Base-by-base conservation (phyloP, 2,113 vertebrate species). In the Greenwoodochromis staneri region DNA sequence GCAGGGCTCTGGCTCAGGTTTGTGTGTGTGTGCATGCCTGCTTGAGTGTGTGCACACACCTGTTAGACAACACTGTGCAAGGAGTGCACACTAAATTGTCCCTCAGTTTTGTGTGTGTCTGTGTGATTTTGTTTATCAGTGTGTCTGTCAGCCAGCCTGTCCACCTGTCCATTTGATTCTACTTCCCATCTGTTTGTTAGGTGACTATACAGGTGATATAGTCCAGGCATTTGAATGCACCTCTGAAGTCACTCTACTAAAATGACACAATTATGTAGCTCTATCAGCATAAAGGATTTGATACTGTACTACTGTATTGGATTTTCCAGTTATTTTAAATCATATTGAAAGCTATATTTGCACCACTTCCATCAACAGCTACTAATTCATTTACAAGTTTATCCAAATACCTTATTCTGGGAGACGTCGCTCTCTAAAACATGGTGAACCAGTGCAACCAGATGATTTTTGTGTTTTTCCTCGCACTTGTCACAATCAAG, bases 1-100 rank as follows among this genome's bases (percentile, higher is more conserved):
- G 57, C 54, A 36, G 90, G 91, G 91, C 88, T 94, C 88, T 91
- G 85, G 88, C 91, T 91, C 88, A 89, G 88, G 69, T 91, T 57
- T 85, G 80, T 88, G 45, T 40, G 8, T 29, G 27, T 53, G 69
- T 66, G 36, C 61, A 27, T 85, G 85, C 45, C 78, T 83, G 88
- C 66, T 47, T 42, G 81, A 54, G 82, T 21, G 45, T 42, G 81
- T 59, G 82, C 19, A 42, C 8, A 31, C 84, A 90, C 85, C 88
- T 93, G 90, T 90, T 88, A 86, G 89, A 82, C 16, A 17, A 53
- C 27, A 82, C 63, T 73, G 61, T 83, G 80, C 76, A 69, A 89
- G 66, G 10, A 85, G 78, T 84, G 82, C 78, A 42, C 13, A 9
- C 34, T 82, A 90, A 88, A 85, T 61, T 87, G 81, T 90, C 54